phyloP scores from a whole-genome alignment of 2,797 vertebrate species.

The Cryptoprocta ferox region DNA sequence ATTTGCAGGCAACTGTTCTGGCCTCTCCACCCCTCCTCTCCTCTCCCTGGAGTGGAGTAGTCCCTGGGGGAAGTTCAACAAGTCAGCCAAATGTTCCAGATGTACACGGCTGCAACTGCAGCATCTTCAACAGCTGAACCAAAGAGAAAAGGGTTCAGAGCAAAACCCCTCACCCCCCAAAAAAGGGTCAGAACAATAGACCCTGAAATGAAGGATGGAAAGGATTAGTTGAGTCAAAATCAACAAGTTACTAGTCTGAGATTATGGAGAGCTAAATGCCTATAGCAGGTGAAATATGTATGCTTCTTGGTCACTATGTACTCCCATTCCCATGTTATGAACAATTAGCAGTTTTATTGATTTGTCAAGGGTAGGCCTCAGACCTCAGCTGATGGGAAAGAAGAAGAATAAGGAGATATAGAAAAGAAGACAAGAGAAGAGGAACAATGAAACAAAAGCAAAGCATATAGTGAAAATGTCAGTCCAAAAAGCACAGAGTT shows the following conservation, averaged over 20 bases:
- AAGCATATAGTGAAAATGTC: slow-evolving; percentile 24
- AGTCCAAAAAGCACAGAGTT: slow-evolving; percentile 42
- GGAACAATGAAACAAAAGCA: slow-evolving; percentile 45
- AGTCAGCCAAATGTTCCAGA: slow-evolving; percentile 83
- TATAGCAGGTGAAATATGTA: neutral
- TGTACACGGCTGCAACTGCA: slow-evolving; percentile 76
- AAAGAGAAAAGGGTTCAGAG: slow-evolving; percentile 60
- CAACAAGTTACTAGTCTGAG: slow-evolving; percentile 27
- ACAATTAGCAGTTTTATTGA: slow-evolving; percentile 63
- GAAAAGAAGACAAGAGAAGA: slow-evolving; percentile 40
- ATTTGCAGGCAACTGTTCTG: slow-evolving; percentile 73
- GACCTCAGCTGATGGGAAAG: neutral
- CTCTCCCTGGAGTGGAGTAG: slow-evolving; percentile 66
- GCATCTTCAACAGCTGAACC: slow-evolving; percentile 77
- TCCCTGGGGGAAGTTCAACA: slow-evolving; percentile 81
- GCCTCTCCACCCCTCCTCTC: slow-evolving; percentile 70
- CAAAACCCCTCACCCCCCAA: too few species aligned
- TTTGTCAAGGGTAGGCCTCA: slow-evolving; percentile 40
- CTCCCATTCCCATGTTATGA: slow-evolving; percentile 34
- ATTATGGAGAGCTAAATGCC: slow-evolving; percentile 21
- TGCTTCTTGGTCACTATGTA: neutral
- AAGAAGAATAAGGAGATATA: slow-evolving; percentile 10
- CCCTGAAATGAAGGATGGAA: slow-evolving; percentile 58
- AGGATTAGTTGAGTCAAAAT: slow-evolving; percentile 61
- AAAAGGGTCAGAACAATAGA: slow-evolving; percentile 63